A percentile compares a stretch with the other conserved stretches of the same genome.
phyloP scores from a whole-genome alignment of 2,888 invertebrate species.

The Nomada lathburiana region DNA sequence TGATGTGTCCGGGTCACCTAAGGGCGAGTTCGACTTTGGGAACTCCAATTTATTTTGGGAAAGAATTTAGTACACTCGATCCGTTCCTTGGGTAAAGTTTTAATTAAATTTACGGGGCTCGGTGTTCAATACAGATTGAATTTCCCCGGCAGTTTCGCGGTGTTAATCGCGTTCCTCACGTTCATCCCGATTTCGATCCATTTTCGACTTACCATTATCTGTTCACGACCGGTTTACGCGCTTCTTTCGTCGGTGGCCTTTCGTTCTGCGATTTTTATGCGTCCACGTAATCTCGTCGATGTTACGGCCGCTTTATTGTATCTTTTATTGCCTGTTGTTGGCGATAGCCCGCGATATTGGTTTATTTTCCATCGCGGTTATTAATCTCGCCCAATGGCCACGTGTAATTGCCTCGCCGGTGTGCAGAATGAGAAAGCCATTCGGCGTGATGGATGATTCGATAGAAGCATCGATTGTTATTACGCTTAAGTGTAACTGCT shows the following conservation, averaged over 20 bases:
- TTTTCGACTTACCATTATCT: neutral
- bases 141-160: too few relatives aligned
- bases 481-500: neutral
- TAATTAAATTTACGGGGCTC: too few relatives aligned
- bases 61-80: too few relatives aligned
- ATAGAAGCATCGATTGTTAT: neutral
- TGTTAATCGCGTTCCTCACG: neutral
- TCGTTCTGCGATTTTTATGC: neutral
- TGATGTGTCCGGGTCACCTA: too few relatives aligned
- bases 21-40: too few relatives aligned
- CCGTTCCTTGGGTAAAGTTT: too few relatives aligned
- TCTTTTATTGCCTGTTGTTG: constrained; percentile 32
- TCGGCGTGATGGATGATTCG: constrained; percentile 4
- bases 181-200: neutral
- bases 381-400: constrained; percentile 27
- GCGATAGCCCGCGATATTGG: constrained; percentile 28
- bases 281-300: constrained; percentile 14
- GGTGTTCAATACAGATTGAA: too few relatives aligned
- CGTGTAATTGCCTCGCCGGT: constrained; percentile 10
- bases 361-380: constrained; percentile 35
- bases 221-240: neutral
- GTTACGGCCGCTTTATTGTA: constrained; percentile 31
- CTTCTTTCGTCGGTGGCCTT: neutral
- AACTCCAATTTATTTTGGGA: too few relatives aligned
- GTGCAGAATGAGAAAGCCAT: neutral